Evolutionary conservation across 2,888 invertebrate genomes (phyloP), one percentile per base, ranked within the genome.

Genomic region (Omphaloscelis lunosa): DNA sequence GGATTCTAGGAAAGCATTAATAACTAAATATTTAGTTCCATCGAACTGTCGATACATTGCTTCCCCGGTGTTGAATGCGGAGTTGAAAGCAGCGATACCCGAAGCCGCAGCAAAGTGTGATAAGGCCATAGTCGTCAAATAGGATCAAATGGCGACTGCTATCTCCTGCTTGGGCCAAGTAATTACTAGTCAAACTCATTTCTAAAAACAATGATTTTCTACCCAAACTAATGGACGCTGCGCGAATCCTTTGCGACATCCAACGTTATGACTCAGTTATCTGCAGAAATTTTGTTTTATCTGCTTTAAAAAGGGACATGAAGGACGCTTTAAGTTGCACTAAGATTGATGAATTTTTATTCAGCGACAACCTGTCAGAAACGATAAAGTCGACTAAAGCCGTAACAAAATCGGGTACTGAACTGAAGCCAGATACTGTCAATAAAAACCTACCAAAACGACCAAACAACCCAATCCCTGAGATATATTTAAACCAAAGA

Each of bases 241-340:
- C 51, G 9, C 51, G 71, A 39, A 62, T 51, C 11, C 20, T 72
- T 27, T 72, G 71, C n/a, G 51, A 71, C 4, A 61, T 62, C 1
- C 71, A 71, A 39, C 71, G 62, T 23, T 72, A 72, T 17, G 71
- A 62, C 3, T 62, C 62, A n/a, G 34, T 51, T n/a, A 62, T 62
- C 71, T 34, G 51, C 62, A 51, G 71, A 39, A 71, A 62, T 27
- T 71, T 62, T 34, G 62, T 71, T 61, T 71, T 71, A 29, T 62
- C 34, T 20, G 45, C 65, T 20, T 20, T 71, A 17, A 51, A 62
- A 58, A 58, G 20, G 39, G 61, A 62, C 20, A 62, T 71, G 51
- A 71, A 62, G 41, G 71, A 71, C 8, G 71, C 61, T 4, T 20
- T 51, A 48, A 17, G 48, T 62, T 39, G n/a, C 17, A 71, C 34